Base-by-base conservation (phyloP, 2,888 invertebrate species). In the Drosophila borealis region DNA sequence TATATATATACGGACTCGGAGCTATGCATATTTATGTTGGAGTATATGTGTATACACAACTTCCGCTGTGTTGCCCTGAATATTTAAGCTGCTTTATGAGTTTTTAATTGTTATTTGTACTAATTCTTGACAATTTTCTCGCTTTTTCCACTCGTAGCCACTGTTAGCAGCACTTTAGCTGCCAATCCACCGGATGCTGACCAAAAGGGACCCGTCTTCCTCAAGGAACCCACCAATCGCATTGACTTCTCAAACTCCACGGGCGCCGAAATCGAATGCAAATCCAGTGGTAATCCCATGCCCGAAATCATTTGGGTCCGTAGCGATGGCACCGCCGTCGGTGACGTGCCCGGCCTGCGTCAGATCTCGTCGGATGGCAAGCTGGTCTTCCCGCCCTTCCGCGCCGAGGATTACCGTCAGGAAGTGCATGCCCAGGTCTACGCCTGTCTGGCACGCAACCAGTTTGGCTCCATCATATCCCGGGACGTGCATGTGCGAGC, bases 401-500 rank as follows among this genome's bases (percentile, higher is more conserved):
- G 98, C 67, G 97, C 97, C 55, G 97, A 97, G 92, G 97, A 97
- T 92, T 98, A 98, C 91, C 95, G 97, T 46, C 97, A 98, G 93
- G 97, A 98, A 92, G 97, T 98, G 49, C 98, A 98, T 92, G 97
- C 98, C 70, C 97, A 98, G 93, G 96, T 97, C 70, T 98, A 98
- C 93, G 96, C 97, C 81, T 98, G 98, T 92, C 94, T 97, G 79
- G 98, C 98, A 10, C 95, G 96, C 88, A 98, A 97, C 92, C 94
- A 96, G 63, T 97, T 97, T 81, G 98, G 98, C 75, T 96, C 96
- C 37, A 97, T 98, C 86, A 96, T 97, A 90, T 98, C 98, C 51
- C 94, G 98, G 59, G 97, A 97, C 92, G 97, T 98, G 91, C 97
- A 98, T 93, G 98, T 98, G 56, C 94, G 98, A 94, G 98, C 98